Conservation (phyloP, 1,140 invertebrate genomes). For the Schlechtendalia chinensis region DNA sequence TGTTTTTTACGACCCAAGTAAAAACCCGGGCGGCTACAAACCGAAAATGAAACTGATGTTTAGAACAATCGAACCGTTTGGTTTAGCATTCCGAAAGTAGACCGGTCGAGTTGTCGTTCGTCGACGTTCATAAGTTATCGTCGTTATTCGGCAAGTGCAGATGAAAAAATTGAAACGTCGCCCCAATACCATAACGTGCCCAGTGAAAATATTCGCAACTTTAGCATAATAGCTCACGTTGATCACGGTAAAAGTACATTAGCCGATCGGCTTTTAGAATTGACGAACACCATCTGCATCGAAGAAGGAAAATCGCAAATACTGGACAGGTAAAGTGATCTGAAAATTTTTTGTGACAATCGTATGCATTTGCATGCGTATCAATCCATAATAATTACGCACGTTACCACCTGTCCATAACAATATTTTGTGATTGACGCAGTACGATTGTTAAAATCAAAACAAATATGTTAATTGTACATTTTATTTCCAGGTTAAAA, state of each 20-base stretch:
- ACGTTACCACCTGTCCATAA: no score
- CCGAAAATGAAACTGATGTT: constrained; percentile 15
- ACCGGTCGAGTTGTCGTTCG: not conserved
- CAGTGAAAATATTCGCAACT: constrained; percentile 80
- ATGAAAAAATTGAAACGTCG: not conserved
- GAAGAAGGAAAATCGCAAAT: constrained; percentile 75
- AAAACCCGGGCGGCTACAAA: no score
- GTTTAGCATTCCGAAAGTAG: no score
- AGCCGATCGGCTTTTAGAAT: constrained; percentile 87
- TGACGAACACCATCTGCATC: constrained; percentile 78
- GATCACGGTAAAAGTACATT: constrained; percentile 98
- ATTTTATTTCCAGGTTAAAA: constrained; percentile 57
- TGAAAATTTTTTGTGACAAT: no score
- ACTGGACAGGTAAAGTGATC: constrained; percentile 67
- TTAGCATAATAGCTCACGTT: constrained; percentile 95
- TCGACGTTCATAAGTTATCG: not conserved
- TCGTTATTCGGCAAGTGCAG: not conserved
- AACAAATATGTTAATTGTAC: not conserved
- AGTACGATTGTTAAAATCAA: no score
- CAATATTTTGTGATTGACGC: no score
- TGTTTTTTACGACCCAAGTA: no score
- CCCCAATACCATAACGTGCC: constrained; percentile 57
- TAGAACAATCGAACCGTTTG: no score
- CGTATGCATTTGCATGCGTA: no score
- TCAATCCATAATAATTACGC: no score